Percentiles rank a stretch among this genome's conserved stretches.
phyloP scores from a whole-genome alignment of 1,140 invertebrate species.

The Stenopsyche tienmushanensis region DNA sequence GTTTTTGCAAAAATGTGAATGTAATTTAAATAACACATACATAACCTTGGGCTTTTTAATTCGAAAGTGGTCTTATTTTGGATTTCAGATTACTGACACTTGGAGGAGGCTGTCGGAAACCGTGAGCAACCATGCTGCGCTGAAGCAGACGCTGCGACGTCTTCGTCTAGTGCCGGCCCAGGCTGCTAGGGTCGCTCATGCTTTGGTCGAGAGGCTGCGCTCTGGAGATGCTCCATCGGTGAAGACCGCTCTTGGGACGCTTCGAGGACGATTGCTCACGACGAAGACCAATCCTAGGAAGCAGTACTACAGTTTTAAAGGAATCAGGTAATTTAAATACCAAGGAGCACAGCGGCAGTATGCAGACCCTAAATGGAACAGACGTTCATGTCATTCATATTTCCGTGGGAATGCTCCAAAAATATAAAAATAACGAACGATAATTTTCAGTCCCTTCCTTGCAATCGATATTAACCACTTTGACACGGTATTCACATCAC shows the following conservation, averaged over 20 bases:
- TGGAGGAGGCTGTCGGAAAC: constrained; percentile 51
- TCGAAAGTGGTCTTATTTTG: neutral
- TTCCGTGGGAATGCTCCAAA: no score
- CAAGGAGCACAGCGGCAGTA: no score
- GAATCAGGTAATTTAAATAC: constrained; percentile 51
- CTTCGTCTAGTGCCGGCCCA: constrained; percentile 51
- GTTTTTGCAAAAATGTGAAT: no score
- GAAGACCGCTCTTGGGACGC: constrained; percentile 52
- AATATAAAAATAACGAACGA: no score
- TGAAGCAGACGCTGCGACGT: constrained; percentile 51
- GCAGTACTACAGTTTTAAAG: constrained; percentile 61
- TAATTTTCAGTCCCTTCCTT: no score
- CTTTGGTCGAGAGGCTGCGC: constrained; percentile 52
- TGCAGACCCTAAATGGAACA: no score
- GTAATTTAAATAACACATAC: neutral
- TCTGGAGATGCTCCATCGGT: constrained; percentile 55
- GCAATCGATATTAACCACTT: no score
- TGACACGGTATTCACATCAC: no score
- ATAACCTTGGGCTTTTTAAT: neutral
- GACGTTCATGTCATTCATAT: no score
- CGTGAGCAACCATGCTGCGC: constrained; percentile 51
- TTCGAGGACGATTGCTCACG: constrained; percentile 55
- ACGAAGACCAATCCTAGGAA: constrained; percentile 54
- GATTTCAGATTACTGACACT: constrained; percentile 51
- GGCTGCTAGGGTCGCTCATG: constrained; percentile 51